Evolutionary conservation across 2,888 invertebrate genomes (phyloP), one percentile per base, ranked within the genome.

Genomic region (Phasia obesa): DNA sequence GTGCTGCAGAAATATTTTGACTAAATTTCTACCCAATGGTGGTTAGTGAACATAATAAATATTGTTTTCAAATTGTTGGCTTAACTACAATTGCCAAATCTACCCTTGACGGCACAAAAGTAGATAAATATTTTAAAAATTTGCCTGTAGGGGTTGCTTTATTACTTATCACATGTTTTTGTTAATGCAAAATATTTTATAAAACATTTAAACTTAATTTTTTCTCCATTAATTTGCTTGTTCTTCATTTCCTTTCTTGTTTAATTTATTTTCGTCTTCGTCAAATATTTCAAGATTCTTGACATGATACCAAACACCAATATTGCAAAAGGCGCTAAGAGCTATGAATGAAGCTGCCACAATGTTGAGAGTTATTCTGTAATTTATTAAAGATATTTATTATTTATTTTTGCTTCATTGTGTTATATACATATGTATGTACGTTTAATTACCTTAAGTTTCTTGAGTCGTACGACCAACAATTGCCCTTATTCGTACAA

Each of bases 391-490:
- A 23, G 19, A 13, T 15, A 17, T 9, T 17, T 1, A 62, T 17
- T 25, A n/a, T 23, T 23, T 44, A n/a, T 57, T 13, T 23, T 19
- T 13, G 11, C 35, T 13, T 13, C 7, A 13, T 44, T 13, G n/a
- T n/a, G n/a, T n/a, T n/a, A n/a, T n/a, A n/a, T n/a, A n/a, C n/a
- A 2, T 23, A n/a, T 47, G 15, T 19, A 2, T 5, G 38, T 4
- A 1, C 0, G 17, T 21, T 2, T 3, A 78, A 81, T 47, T 80
- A 90, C 90, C 92, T 88, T 85, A 95, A 91, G 13, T 93, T 92
- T 87, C 93, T 92, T 15, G 94, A 94, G 88, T 95, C 94, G 89
- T 95, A 95, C 6, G 95, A 91, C 95, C 95, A 95, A 87, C 95
- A 95, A 87, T 95, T 95, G 80, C 95, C 95, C 60, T 93, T 93